Base-by-base conservation (phyloP, 2,113 vertebrate genomes). In the Alosa alosa region DNA sequence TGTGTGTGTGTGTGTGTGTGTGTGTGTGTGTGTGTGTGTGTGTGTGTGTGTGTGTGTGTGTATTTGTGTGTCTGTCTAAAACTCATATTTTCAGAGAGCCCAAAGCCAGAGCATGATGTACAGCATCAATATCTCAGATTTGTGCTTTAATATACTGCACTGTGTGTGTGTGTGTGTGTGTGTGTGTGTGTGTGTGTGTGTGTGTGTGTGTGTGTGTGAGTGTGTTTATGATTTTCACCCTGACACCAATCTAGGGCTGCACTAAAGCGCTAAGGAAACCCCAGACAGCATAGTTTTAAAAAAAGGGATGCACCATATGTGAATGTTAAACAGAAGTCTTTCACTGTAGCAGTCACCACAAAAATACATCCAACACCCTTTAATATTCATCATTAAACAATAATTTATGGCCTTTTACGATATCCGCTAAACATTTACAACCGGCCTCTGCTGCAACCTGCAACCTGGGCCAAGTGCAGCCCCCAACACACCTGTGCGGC, bases 111-210 rank as follows among this genome's bases (percentile, higher is more conserved):
- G 25, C 25, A 78, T 78, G 72, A 78, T 78, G 72, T 78, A 78
- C 72, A 39, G 36, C 72, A 78, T 78, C 72, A 78, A 39, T 78
- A 78, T 78, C 31, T 15, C 72, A 78, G 72, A 78, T 78, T 36
- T 78, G 72, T 78, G 72, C 72, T 39, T 78, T 78, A 78, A 78
- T 78, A 78, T 78, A 78, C 72, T 78, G 36, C 72, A 78, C 11
- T 82, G 83, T 84, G 78, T 85, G 31, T 50, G 22, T 87, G 25
- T 83, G 83, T 85, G 83, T 88, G 0, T 86, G 83, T 86, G 36
- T 57, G 52, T 60, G 25, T 39, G 50, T 55, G 9, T 64, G 31
- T 75, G 31, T 75, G 83, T 84, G 78, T 85, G 31, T 50, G 22
- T 82, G 83, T 84, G 78, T 85, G 31, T 50, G 22, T 87, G 25